Evolutionary conservation across 2,888 invertebrate species (phyloP).

Genomic region (Perdita meconis): DNA sequence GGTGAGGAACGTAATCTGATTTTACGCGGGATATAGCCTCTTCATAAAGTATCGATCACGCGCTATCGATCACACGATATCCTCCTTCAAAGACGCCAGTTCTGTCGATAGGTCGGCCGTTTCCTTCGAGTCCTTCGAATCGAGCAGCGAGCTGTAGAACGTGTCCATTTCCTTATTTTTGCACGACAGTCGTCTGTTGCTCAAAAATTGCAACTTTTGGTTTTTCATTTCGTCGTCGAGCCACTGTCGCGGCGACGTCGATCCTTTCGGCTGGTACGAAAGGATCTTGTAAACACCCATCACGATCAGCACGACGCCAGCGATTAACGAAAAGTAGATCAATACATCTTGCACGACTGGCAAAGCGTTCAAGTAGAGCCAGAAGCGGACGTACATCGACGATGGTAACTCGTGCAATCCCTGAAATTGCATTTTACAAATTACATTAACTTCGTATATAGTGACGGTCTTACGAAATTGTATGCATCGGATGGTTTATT

Average conservation of each 20-base stretch:
- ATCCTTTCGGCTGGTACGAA: conserved; percentile 69
- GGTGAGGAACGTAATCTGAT: background rate
- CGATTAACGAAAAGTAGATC: conserved; percentile 86
- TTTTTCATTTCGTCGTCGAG: conserved; percentile 76
- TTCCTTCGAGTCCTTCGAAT: conserved; percentile 70
- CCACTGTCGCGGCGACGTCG: conserved; percentile 70
- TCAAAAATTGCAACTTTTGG: conserved; percentile 75
- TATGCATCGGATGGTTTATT: no score
- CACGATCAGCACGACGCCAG: conserved; percentile 85
- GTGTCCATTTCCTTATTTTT: conserved; percentile 83
- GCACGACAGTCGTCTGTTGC: conserved; percentile 73
- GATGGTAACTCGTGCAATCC: conserved; percentile 89
- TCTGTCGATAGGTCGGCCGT: conserved; percentile 45
- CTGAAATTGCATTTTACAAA: conserved; percentile 83
- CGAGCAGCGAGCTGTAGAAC: conserved; percentile 82
- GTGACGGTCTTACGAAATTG: no score
- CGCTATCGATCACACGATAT: conserved; percentile 42
- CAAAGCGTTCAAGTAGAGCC: conserved; percentile 89
- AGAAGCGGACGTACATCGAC: conserved; percentile 87
- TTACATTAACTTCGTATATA: no score
- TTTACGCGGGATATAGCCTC: conserved; percentile 35
- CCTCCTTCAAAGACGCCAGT: conserved; percentile 38
- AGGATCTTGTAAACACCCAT: conserved; percentile 84
- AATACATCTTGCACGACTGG: conserved; percentile 87
- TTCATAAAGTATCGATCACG: conserved; percentile 2